Percentiles rank a stretch among this genome's conserved stretches.
These are phyloP conservation scores for Dendroctonus ponderosae DNA, from an alignment of 1,140 invertebrate species.

Conservation along the genomic window DNA sequence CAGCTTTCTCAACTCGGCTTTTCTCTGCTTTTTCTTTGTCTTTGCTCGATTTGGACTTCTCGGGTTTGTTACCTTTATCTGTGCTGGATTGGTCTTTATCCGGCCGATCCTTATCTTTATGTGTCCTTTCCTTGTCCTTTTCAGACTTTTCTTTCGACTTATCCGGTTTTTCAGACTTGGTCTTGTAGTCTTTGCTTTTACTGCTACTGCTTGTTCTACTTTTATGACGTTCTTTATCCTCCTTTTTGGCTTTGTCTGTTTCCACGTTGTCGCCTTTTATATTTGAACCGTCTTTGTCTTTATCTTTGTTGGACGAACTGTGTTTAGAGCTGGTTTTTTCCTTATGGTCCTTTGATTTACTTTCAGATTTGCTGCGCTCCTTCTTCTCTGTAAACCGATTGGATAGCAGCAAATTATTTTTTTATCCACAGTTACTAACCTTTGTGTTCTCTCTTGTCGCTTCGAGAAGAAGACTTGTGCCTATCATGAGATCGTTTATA, in stretches of 20 bases:
- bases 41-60: slow-evolving; percentile 31
- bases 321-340: slow-evolving; percentile 41
- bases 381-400: slow-evolving; percentile 45
- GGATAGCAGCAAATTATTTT: not conserved
- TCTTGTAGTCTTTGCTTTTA: slow-evolving; percentile 43
- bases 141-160: slow-evolving; percentile 35
- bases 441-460: slow-evolving; percentile 51
- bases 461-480: slow-evolving; percentile 43
- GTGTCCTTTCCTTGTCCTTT: slow-evolving; percentile 32
- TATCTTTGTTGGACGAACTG: slow-evolving; percentile 48
- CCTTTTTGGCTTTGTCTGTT: slow-evolving; percentile 35
- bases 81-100: slow-evolving; percentile 36
- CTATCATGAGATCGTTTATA: slow-evolving; percentile 47
- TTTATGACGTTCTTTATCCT: slow-evolving; percentile 45
- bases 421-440: slow-evolving; percentile 11
- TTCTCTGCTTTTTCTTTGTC: slow-evolving; percentile 33
- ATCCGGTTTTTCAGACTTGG: slow-evolving; percentile 30
- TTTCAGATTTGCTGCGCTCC: slow-evolving; percentile 38
- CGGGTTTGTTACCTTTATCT: slow-evolving; percentile 26
- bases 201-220: slow-evolving; percentile 41
- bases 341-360: slow-evolving; percentile 51
- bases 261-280: slow-evolving; percentile 39
- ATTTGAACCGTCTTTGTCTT: slow-evolving; percentile 39
- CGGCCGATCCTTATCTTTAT: slow-evolving; percentile 36
- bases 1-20: slow-evolving; percentile 32